Evolutionary conservation across 1,140 invertebrate species (phyloP).

Genomic region (Calephelis virginiensis): DNA sequence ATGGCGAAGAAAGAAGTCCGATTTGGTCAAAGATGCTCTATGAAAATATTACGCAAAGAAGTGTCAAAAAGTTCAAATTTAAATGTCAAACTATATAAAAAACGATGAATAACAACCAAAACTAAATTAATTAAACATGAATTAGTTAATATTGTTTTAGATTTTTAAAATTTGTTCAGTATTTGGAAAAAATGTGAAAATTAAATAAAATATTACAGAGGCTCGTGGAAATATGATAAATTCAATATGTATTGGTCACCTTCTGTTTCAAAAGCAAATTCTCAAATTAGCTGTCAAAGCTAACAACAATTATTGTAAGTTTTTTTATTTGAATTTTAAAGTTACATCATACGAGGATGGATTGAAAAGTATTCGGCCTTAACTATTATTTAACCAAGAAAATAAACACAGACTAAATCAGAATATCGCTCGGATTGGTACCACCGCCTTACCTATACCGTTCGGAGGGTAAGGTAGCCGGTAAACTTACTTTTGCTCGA

Average conservation of each 20-base stretch:
- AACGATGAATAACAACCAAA: neutral
- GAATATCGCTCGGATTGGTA: no score
- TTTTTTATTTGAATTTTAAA: neutral
- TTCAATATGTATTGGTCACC: conserved; percentile 2
- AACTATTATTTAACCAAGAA: no score
- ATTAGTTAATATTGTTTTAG: neutral
- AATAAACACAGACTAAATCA: no score
- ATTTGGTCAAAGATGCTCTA: no score
- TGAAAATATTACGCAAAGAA: no score
- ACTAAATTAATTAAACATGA: neutral
- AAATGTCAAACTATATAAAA: neutral
- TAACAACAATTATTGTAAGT: neutral
- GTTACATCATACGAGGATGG: neutral
- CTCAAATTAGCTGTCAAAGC: neutral
- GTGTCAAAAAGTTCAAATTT: neutral
- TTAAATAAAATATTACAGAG: neutral
- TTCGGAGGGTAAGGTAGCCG: no score
- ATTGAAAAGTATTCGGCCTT: no score
- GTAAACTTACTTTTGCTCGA: no score
- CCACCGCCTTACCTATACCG: no score
- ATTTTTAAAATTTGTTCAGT: conserved; percentile 3
- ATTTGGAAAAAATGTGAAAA: neutral
- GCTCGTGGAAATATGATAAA: conserved; percentile 12
- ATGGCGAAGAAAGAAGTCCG: no score
- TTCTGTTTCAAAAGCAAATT: neutral